These are phyloP conservation scores for Athalia circularis DNA, from an alignment of 2,888 invertebrate genomes.

Conservation along the genomic window DNA sequence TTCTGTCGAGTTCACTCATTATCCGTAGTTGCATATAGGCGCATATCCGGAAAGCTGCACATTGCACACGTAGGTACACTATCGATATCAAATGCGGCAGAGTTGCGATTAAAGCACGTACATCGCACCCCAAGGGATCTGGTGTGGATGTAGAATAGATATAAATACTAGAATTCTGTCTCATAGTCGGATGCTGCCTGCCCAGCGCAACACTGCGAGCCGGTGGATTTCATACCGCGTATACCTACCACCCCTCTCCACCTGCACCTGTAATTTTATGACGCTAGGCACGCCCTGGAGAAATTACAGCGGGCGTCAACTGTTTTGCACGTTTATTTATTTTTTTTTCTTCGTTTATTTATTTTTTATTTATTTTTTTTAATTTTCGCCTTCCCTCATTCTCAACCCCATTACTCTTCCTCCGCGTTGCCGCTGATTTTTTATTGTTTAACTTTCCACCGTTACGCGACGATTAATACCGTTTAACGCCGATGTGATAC, in stretches of 20 bases:
- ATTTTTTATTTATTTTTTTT: background rate
- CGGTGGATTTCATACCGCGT: slow-evolving; percentile 21
- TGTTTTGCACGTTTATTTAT: background rate
- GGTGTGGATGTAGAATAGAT: slow-evolving; percentile 65
- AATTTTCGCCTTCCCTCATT: background rate
- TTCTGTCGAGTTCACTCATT: slow-evolving; percentile 27
- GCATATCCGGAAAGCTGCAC: background rate
- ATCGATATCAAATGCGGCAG: slow-evolving; percentile 50
- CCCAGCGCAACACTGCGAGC: slow-evolving; percentile 3
- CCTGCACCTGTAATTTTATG: slow-evolving; percentile 25
- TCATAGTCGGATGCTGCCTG: slow-evolving; percentile 29
- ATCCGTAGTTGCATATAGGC: slow-evolving; percentile 17
- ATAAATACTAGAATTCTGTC: slow-evolving; percentile 64
- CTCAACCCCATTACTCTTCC: background rate
- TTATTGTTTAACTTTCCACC: background rate
- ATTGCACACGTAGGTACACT: slow-evolving; percentile 24
- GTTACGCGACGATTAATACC: background rate
- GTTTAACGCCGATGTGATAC: background rate
- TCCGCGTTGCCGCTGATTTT: background rate
- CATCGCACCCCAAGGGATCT: slow-evolving; percentile 63
- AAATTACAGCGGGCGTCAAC: slow-evolving; percentile 25
- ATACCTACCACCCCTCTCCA: too few species aligned
- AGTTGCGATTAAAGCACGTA: slow-evolving; percentile 66
- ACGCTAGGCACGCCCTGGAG: slow-evolving; percentile 39
- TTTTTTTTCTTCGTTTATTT: background rate